These are phyloP conservation scores for Ricordea florida DNA, from an alignment of 92 coral and sea anemone species.

Conservation along the genomic window DNA sequence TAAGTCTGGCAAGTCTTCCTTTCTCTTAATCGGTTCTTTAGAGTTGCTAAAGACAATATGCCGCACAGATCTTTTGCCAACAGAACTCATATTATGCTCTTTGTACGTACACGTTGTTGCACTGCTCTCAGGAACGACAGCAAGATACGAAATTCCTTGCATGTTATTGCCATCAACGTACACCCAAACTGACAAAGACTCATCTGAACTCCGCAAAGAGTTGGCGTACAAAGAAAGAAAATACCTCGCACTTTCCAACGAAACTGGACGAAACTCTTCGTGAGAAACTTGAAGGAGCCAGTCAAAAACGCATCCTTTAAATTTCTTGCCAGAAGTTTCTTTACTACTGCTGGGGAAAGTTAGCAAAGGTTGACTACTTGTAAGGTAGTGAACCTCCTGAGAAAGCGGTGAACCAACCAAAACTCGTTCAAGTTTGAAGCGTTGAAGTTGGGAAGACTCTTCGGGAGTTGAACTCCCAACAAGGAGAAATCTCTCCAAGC, in stretches of 20 bases:
- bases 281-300: slow-evolving; percentile 43
- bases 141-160: slow-evolving; percentile 63
- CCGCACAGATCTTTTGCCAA: not conserved
- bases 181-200: slow-evolving; percentile 71
- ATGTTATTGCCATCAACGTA: slow-evolving; percentile 61
- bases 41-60: slow-evolving; percentile 9
- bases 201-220: slow-evolving; percentile 50
- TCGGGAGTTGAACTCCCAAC: slow-evolving; percentile 61
- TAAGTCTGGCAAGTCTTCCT: slow-evolving; percentile 44
- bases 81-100: too few species aligned
- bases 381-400: slow-evolving; percentile 69
- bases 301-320: slow-evolving; percentile 50
- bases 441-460: slow-evolving; percentile 19
- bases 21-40: slow-evolving; percentile 23
- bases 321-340: not conserved
- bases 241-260: slow-evolving; percentile 71
- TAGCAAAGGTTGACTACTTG: slow-evolving; percentile 67
- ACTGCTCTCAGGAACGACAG: slow-evolving; percentile 61
- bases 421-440: slow-evolving; percentile 72
- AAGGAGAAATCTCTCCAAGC: slow-evolving; percentile 60
- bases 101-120: too few species aligned
- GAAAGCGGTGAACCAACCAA: slow-evolving; percentile 92
- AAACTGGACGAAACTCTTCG: slow-evolving; percentile 39
- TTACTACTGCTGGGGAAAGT: slow-evolving; percentile 25
- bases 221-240: slow-evolving; percentile 73